A percentile compares a stretch with the other conserved stretches of the same genome.
Conservation (phyloP, 2,888 invertebrate genomes). For the Notodonta dromedarius region DNA sequence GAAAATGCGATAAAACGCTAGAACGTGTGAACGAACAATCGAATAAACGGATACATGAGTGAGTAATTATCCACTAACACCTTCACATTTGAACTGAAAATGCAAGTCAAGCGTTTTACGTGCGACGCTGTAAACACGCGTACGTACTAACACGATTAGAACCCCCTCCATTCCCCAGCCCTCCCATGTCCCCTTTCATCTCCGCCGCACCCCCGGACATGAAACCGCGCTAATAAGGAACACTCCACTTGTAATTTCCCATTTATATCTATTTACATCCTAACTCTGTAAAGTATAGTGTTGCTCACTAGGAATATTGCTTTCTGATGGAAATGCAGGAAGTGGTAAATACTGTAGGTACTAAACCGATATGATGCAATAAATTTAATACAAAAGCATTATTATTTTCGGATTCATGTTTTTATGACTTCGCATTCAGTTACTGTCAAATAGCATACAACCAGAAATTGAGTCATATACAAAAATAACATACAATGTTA, state of each 20-base stretch:
- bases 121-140: slow-evolving; percentile 44
- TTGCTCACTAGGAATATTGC: slow-evolving; percentile 9
- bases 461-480: too few species aligned
- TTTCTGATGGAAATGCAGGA: not conserved
- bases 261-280: slow-evolving; percentile 50
- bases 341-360: too few species aligned
- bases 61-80: slow-evolving; percentile 41
- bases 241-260: slow-evolving; percentile 54
- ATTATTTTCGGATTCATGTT: too few species aligned
- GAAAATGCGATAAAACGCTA: too few species aligned
- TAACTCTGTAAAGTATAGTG: slow-evolving; percentile 26
- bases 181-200: slow-evolving; percentile 16
- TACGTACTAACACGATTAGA: slow-evolving; percentile 49
- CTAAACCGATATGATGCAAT: too few species aligned
- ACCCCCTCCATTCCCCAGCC: slow-evolving; percentile 16
- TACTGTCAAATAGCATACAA: too few species aligned
- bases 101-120: slow-evolving; percentile 49
- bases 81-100: slow-evolving; percentile 42
- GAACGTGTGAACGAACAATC: slow-evolving; percentile 19
- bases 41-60: slow-evolving; percentile 29
- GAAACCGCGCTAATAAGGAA: slow-evolving; percentile 60
- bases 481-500: too few species aligned
- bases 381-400: too few species aligned
- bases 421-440: not conserved
- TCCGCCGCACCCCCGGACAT: slow-evolving; percentile 37